Evolutionary conservation across 2,113 vertebrate species (phyloP).

Genomic region (Ciconia stormi): DNA sequence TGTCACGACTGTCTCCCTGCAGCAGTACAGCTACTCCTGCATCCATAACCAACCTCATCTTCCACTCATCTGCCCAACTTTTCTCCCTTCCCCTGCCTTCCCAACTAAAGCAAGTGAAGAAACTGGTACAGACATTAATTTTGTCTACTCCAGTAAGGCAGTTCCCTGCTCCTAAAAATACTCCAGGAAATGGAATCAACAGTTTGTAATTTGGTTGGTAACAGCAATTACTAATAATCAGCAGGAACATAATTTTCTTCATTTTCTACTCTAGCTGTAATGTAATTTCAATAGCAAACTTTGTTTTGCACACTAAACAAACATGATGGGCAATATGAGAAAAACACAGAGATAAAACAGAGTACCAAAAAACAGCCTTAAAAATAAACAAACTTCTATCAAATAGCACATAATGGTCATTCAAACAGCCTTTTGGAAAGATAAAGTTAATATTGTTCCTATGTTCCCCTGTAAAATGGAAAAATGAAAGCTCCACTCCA

Average conservation of each 20-base stretch:
- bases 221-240: conserved; percentile 52
- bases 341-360: not conserved
- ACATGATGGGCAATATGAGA: not conserved
- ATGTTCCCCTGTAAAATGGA: not conserved
- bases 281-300: conserved; percentile 4
- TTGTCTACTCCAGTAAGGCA: not conserved
- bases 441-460: not conserved
- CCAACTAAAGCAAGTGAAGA: not conserved
- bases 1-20: not conserved
- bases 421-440: not conserved
- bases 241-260: conserved; percentile 8
- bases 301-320: not conserved
- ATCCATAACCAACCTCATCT: not conserved
- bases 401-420: not conserved
- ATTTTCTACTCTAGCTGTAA: conserved; percentile 12
- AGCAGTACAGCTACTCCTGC: not conserved
- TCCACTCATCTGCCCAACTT: not conserved
- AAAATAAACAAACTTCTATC: not conserved
- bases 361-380: not conserved
- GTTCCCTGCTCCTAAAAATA: conserved; percentile 27
- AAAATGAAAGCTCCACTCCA: not conserved
- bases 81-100: not conserved
- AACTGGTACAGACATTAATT: not conserved
- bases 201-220: conserved; percentile 18
- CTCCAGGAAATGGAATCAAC: conserved; percentile 36